Percentiles rank a stretch among this genome's conserved stretches.
Evolutionary conservation across 1,140 invertebrate species (phyloP).

Genomic region (Asbolus verrucosus): DNA sequence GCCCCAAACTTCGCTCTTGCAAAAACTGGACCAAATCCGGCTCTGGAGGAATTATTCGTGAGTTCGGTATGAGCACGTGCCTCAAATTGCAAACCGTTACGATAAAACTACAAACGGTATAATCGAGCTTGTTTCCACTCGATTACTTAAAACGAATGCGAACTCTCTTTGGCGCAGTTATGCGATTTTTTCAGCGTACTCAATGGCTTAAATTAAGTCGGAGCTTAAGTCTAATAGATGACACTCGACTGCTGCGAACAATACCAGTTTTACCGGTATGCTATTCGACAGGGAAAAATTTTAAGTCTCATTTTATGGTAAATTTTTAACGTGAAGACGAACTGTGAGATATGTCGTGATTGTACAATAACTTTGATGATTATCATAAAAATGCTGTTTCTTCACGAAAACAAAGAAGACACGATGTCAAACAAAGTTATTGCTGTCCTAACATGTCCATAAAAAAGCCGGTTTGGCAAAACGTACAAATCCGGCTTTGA

Average conservation of each 20-base stretch:
- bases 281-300: not conserved
- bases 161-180: not conserved
- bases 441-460: no score
- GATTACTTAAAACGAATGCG: slow-evolving; percentile 21
- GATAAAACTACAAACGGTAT: slow-evolving; percentile 19
- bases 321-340: not conserved
- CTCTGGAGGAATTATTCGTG: not conserved
- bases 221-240: not conserved
- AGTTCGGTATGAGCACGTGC: slow-evolving; percentile 15
- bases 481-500: no score
- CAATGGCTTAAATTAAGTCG: slow-evolving; percentile 1
- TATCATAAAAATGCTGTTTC: slow-evolving; percentile 2
- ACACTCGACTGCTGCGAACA: not conserved
- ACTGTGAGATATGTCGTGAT: not conserved
- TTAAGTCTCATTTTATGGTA: not conserved
- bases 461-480: no score
- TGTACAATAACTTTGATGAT: not conserved
- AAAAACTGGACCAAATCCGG: no score
- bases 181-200: slow-evolving; percentile 1
- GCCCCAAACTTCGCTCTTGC: no score
- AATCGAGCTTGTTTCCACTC: not conserved
- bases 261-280: slow-evolving; percentile 15
- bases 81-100: slow-evolving; percentile 15
- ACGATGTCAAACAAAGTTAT: no score
- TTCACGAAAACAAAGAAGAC: not conserved